Evolutionary conservation across 2,797 vertebrate species (phyloP).

Genomic region (Enteromius viviparus): DNA sequence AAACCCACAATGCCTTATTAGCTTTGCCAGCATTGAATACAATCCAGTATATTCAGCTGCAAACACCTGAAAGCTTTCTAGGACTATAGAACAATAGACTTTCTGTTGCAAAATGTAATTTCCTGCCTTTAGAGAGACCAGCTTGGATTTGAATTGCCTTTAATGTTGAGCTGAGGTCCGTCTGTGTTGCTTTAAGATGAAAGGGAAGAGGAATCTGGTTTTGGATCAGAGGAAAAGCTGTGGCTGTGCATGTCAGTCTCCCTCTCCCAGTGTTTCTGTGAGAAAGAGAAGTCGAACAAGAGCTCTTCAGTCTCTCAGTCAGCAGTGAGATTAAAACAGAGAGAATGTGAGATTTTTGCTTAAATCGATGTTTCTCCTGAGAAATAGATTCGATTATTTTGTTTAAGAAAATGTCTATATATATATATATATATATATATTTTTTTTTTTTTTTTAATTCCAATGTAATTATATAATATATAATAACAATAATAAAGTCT

Average conservation of each 20-base stretch:
- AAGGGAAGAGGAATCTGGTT: conserved; percentile 18
- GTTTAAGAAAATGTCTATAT: background rate
- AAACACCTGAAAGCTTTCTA: conserved; percentile 69
- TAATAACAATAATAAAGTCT: background rate
- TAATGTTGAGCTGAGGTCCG: background rate
- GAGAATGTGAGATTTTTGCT: background rate
- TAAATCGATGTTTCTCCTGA: background rate
- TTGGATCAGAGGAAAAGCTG: conserved; percentile 6
- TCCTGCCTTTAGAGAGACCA: background rate
- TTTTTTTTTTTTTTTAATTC: background rate
- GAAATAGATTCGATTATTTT: background rate
- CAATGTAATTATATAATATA: background rate
- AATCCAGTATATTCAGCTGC: conserved; percentile 71
- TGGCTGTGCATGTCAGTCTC: background rate
- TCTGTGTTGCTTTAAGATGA: conserved; percentile 33
- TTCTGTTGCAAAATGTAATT: conserved; percentile 15
- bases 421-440: no score
- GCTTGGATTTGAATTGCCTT: background rate
- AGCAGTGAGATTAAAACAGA: background rate
- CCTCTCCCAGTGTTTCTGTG: background rate
- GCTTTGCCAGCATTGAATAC: conserved; percentile 72
- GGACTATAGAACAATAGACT: conserved; percentile 53
- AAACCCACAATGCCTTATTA: conserved; percentile 84
- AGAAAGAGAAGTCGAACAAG: background rate
- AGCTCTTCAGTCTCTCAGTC: background rate